Evolutionary conservation across 64 coral and sea anemone genomes (phyloP).

Genomic region (Exaiptasia diaphana): DNA sequence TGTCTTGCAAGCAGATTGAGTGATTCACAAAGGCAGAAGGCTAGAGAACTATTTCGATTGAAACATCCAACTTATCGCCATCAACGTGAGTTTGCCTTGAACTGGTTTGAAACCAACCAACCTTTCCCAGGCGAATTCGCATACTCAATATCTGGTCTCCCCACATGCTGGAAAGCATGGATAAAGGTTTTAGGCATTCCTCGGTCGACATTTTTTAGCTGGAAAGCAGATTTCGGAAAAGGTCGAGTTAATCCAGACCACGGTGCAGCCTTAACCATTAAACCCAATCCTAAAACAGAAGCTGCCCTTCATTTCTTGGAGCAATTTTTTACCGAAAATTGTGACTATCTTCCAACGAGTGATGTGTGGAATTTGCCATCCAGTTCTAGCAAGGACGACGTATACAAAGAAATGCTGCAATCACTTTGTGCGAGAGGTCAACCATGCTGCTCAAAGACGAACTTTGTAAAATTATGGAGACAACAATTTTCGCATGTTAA

Average conservation of each 20-base stretch:
- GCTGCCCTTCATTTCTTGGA: slow-evolving; percentile 2
- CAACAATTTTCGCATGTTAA: slow-evolving; percentile 36
- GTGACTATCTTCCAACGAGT: slow-evolving; percentile 49
- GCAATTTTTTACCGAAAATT: slow-evolving; percentile 34
- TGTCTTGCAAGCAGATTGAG: neutral
- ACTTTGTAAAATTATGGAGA: slow-evolving; percentile 36
- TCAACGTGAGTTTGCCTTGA: neutral
- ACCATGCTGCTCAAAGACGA: neutral
- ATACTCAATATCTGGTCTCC: slow-evolving; percentile 24
- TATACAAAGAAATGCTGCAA: slow-evolving; percentile 53
- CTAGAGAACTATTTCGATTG: neutral
- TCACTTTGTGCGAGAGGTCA: neutral
- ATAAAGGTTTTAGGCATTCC: slow-evolving; percentile 31
- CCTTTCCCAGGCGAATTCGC: slow-evolving; percentile 8
- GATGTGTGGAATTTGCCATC: slow-evolving; percentile 30
- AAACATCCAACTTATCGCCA: neutral
- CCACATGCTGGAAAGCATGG: slow-evolving; percentile 34
- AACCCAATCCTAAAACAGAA: slow-evolving; percentile 7
- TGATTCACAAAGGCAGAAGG: neutral
- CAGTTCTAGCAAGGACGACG: neutral
- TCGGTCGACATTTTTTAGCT: slow-evolving; percentile 17
- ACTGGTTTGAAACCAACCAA: slow-evolving; percentile 17
- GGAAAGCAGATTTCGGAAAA: slow-evolving; percentile 19
- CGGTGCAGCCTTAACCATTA: neutral
- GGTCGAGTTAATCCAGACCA: slow-evolving; percentile 39